Percentiles rank a stretch among this genome's conserved stretches.
phyloP scores from a whole-genome alignment of 2,888 invertebrate genomes.

The Siphonodentalium dalli region DNA sequence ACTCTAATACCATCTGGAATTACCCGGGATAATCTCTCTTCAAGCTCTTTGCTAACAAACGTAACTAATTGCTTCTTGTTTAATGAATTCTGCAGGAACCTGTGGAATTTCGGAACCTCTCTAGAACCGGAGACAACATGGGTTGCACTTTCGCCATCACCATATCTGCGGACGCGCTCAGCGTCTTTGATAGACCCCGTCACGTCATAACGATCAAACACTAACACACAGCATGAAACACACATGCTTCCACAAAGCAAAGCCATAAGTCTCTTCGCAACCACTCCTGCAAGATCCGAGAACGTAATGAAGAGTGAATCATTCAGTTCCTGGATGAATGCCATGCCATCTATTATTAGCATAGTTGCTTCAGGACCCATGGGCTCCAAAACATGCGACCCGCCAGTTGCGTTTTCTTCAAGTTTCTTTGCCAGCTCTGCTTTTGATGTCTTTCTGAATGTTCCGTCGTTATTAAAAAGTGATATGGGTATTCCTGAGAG shows the following conservation, averaged over 20 bases:
- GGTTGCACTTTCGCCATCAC: constrained; percentile 1
- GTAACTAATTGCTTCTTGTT: too few relatives aligned
- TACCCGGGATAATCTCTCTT: too few relatives aligned
- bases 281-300: too few relatives aligned
- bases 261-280: too few relatives aligned
- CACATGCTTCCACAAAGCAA: constrained; percentile 3
- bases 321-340: background rate
- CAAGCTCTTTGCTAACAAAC: too few relatives aligned
- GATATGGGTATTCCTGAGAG: constrained; percentile 11
- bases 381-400: background rate
- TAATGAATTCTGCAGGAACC: too few relatives aligned
- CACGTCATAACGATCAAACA: constrained; percentile 18
- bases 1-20: too few relatives aligned
- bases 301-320: constrained; percentile 2
- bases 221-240: too few relatives aligned
- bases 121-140: constrained; percentile 4
- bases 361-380: too few relatives aligned
- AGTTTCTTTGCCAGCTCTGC: constrained; percentile 18
- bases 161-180: constrained; percentile 4
- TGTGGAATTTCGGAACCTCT: too few relatives aligned
- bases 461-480: too few relatives aligned
- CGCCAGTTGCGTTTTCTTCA: constrained; percentile 8
- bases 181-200: constrained; percentile 8
- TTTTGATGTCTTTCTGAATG: constrained; percentile 14
- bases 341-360: constrained; percentile 13